These are phyloP conservation scores for Schizopygopsis malacanthus DNA, from an alignment of 2,797 vertebrate genomes.

Conservation along the genomic window DNA sequence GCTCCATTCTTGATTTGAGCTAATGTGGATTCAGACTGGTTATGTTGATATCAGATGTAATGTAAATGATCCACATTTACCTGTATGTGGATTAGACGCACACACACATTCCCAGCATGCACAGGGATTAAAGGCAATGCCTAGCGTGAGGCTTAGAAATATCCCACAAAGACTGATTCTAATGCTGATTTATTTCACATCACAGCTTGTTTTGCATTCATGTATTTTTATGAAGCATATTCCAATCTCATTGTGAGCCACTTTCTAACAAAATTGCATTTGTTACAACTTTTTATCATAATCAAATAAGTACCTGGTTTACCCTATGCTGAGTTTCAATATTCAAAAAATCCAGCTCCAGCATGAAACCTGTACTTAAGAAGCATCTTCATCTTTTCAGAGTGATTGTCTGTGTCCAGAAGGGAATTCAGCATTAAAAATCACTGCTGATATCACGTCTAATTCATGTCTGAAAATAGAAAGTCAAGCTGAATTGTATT, in stretches of 20 bases:
- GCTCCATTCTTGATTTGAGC: background rate
- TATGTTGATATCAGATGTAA: background rate
- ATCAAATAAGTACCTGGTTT: background rate
- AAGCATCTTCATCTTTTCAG: background rate
- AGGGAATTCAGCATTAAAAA: background rate
- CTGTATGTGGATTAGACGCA: background rate
- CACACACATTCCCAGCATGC: background rate
- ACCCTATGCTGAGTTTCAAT: slow-evolving; percentile 1
- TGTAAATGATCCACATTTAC: background rate
- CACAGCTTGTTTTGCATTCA: slow-evolving; percentile 17
- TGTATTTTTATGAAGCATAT: slow-evolving; percentile 14
- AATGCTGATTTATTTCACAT: background rate
- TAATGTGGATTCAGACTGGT: background rate
- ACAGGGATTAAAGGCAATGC: background rate
- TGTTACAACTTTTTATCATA: background rate
- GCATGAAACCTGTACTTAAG: background rate
- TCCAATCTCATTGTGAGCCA: background rate
- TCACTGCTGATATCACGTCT: background rate
- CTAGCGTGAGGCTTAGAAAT: background rate
- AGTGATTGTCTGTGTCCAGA: background rate
- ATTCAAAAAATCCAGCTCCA: background rate
- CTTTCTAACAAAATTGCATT: background rate
- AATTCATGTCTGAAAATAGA: background rate
- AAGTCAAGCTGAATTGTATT: background rate
- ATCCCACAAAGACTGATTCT: background rate